A percentile compares a stretch with the other conserved stretches of the same genome.
phyloP scores from a whole-genome alignment of 1,140 invertebrate genomes.

The Teleogryllus occipitalis region DNA sequence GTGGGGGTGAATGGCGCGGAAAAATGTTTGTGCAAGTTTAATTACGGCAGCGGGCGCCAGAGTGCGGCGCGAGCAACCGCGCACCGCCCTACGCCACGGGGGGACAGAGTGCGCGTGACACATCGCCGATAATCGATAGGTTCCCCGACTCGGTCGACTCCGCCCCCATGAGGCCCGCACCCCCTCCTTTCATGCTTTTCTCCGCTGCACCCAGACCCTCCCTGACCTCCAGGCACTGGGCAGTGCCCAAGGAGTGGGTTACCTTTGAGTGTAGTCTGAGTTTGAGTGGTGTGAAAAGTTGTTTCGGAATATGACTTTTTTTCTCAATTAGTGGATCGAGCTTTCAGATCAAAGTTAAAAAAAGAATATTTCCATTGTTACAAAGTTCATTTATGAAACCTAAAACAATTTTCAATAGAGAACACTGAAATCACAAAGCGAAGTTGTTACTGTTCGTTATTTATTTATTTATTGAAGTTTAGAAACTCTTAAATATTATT shows the following conservation, averaged over 20 bases:
- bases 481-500: no score
- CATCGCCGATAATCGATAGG: not conserved
- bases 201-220: not conserved
- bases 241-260: not conserved
- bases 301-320: no score
- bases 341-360: no score
- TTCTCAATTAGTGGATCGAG: no score
- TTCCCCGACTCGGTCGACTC: not conserved
- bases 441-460: no score
- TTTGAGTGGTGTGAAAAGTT: no score
- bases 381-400: no score
- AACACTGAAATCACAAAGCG: no score
- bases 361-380: no score
- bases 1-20: not conserved
- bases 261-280: no score
- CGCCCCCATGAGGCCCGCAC: not conserved
- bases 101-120: not conserved
- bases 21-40: not conserved
- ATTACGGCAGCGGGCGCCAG: not conserved
- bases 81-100: not conserved
- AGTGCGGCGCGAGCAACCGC: not conserved
- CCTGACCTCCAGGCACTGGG: not conserved
- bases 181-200: not conserved
- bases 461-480: no score
- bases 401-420: no score